Evolutionary conservation across 2,888 invertebrate genomes (phyloP), one percentile per base, ranked within the genome.

Genomic region (Sarcophaga subvicina): DNA sequence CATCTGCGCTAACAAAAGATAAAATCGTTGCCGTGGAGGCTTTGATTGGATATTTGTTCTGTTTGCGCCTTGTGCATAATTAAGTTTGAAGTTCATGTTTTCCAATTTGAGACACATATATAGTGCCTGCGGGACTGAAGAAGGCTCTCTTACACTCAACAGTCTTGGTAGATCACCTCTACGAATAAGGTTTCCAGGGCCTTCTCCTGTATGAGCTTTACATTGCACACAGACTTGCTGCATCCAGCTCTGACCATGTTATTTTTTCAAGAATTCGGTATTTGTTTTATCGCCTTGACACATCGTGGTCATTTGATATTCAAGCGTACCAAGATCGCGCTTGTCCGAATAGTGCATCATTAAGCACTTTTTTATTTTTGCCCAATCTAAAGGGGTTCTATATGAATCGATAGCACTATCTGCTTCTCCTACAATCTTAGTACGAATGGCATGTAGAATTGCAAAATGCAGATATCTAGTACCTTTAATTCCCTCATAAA

Each of bases 381-480:
- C 5, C 27, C 27, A 83, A 27, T 66, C 22, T 27, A 72, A 12
- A 60, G 79, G 69, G 1, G 49, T 83, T 20, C 67, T 71, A 22
- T 70, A 83, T 10, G 75, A 75, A 59, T 79, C 77, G 25, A 72
- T 11, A 8, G 83, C 72, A 3, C 67, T 60, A 12, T 72, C 77
- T 11, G 71, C 78, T 4, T 72, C 77, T 3, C 76, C 64, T 14
- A 70, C n/a, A 3, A 76, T 17, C 22, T 76, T 82, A 5, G 67
- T 67, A n/a, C n/a, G 37, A 17, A 66, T 66, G 17, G 66, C 22
- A 22, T 22, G 22, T 22, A 22, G 1, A 22, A 22, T 22, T 22
- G 1, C 22, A 22, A 22, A 22, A 22, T 22, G 22, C 22, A 22
- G 22, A 22, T 22, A 22, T 22, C 22, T 22, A 22, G 22, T 22